phyloP scores from a whole-genome alignment of 2,888 invertebrate genomes.

The Spilosoma lubricipeda region DNA sequence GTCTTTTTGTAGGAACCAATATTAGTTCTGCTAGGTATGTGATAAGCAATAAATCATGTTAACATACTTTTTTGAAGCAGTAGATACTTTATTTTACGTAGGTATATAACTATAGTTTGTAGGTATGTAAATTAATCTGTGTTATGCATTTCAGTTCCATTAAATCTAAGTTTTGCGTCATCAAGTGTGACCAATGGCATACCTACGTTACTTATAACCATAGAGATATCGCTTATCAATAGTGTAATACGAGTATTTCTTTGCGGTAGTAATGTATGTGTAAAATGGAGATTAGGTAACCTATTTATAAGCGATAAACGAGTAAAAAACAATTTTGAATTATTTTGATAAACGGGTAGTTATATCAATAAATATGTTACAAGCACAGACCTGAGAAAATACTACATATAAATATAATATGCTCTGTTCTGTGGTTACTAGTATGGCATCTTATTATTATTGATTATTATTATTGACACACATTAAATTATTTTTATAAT shows the following conservation, averaged over 20 bases:
- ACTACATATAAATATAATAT: too few relatives aligned
- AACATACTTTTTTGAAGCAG: not conserved
- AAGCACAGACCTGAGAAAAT: not conserved
- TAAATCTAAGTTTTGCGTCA: slow-evolving; percentile 39
- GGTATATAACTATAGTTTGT: not conserved
- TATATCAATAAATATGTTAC: not conserved
- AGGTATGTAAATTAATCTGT: slow-evolving; percentile 7
- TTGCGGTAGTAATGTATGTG: slow-evolving; percentile 20
- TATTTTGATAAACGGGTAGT: slow-evolving; percentile 1
- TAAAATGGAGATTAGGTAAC: slow-evolving; percentile 20
- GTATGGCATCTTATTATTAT: too few relatives aligned
- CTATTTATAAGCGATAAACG: slow-evolving; percentile 20
- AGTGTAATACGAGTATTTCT: slow-evolving; percentile 30
- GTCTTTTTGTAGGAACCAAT: not conserved
- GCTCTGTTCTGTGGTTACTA: too few relatives aligned
- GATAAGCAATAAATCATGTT: not conserved
- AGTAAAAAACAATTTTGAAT: slow-evolving; percentile 10
- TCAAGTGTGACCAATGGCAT: slow-evolving; percentile 18
- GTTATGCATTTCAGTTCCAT: slow-evolving; percentile 18
- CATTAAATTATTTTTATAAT: too few relatives aligned
- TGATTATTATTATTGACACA: too few relatives aligned
- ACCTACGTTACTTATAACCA: slow-evolving; percentile 22
- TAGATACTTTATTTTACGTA: not conserved
- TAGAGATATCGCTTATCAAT: slow-evolving; percentile 55
- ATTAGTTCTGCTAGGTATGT: not conserved